Evolutionary conservation across 2,888 invertebrate genomes (phyloP).

Genomic region (Cataglyphis cursor): DNA sequence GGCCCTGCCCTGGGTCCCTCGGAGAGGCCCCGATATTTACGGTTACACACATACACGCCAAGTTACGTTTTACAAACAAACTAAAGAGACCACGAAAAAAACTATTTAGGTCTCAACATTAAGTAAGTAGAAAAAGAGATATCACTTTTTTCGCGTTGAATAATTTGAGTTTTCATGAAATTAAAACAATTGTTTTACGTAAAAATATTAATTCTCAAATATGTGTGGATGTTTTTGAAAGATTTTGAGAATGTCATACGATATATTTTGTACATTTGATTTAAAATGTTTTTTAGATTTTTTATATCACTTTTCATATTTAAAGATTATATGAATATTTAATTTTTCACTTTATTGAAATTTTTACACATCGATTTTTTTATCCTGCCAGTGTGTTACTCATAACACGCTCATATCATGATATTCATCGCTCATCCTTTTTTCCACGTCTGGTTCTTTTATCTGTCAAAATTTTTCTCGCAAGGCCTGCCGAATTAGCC

Average conservation of each 20-base stretch:
- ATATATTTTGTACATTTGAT: background rate
- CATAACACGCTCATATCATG: background rate
- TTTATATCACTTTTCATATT: background rate
- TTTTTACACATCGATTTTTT: background rate
- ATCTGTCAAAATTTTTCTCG: conserved; percentile 26
- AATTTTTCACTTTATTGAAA: background rate
- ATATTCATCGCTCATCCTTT: conserved; percentile 28
- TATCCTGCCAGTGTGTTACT: background rate
- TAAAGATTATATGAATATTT: background rate
- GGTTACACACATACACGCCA: conserved; percentile 22
- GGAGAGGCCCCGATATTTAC: conserved; percentile 35
- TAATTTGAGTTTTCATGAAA: background rate
- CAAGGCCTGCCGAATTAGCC: conserved; percentile 35
- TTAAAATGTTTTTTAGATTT: background rate
- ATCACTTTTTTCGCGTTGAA: background rate
- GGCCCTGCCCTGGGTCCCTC: conserved; percentile 13
- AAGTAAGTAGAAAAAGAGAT: background rate
- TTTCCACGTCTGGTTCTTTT: conserved; percentile 16
- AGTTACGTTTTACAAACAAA: conserved; percentile 44
- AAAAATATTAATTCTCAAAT: no score
- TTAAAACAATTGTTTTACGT: background rate
- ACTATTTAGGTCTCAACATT: background rate
- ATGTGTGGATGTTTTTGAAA: no score
- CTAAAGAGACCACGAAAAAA: conserved; percentile 27
- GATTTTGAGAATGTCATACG: background rate